Base-by-base conservation (phyloP, 2,797 vertebrate genomes). In the Enteromius unitaeniatus region DNA sequence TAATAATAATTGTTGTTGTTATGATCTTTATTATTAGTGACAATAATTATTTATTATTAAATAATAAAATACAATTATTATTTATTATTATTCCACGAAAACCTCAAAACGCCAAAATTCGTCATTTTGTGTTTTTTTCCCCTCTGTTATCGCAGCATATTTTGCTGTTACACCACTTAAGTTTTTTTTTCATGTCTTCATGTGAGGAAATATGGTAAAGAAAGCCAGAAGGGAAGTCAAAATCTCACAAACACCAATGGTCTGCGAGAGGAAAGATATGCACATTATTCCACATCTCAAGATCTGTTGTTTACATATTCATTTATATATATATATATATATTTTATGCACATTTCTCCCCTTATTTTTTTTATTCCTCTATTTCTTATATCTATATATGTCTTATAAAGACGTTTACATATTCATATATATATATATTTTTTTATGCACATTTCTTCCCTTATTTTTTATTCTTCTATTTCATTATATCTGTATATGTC, bases 231-330 rank as follows among this genome's bases (percentile, higher is more conserved):
- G 19, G 40, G 58, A 65, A 60, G 67, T 72, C 37, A 81, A 60
- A 73, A 40, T 64, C 69, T 81, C 53, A 60, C 19, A 53, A 68
- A 47, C 68, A 72, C 40, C 21, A 72, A 9, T 80, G 79, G 23
- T 53, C 64, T 1, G 40, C 40, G 8, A 42, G 49, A n/a, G 78
- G 9, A 11, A 42, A 26, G 28, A 69, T 13, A 4, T 14, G 26
- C 51, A 28, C 15, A 70, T 21, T 21, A 21, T 34, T 23, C 47
- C 11, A 6, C 70, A 47, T 62, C 67, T 72, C 51, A 15, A 81
- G 26, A 72, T 34, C n/a, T n/a, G n/a, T n/a, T n/a, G n/a, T n/a
- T n/a, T n/a, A n/a, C n/a, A n/a, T n/a, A n/a, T n/a, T n/a, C n/a
- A n/a, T n/a, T n/a, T n/a, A n/a, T n/a, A n/a, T n/a, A n/a, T n/a